Conservation (phyloP, 2,113 vertebrate species). For the Desmodus rotundus region DNA sequence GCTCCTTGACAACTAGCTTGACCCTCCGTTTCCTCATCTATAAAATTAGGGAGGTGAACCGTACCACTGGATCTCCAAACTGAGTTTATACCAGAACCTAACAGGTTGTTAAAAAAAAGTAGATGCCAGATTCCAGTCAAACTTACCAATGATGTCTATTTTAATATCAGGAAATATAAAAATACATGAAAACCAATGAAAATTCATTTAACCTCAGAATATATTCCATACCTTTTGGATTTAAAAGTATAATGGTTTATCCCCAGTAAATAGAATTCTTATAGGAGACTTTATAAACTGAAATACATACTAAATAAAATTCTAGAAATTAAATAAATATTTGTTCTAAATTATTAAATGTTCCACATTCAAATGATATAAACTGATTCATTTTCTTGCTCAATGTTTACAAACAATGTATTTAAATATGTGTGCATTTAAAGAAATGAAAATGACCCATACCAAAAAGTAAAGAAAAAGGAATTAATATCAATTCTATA, state of each 20-base stretch:
- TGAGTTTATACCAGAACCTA: neutral
- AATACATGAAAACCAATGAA: neutral
- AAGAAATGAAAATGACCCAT: constrained; percentile 72
- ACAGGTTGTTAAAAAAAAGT: neutral
- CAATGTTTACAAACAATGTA: neutral
- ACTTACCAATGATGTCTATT: neutral
- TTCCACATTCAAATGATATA: neutral
- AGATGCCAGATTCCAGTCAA: neutral
- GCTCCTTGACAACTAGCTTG: neutral
- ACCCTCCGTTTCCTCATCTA: neutral
- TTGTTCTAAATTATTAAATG: constrained; percentile 9
- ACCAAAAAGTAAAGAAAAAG: constrained; percentile 82
- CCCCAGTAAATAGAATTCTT: constrained; percentile 6
- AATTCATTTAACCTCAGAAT: constrained; percentile 4
- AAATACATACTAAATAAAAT: neutral
- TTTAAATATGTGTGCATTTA: neutral
- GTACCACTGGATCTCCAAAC: neutral
- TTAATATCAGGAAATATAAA: neutral
- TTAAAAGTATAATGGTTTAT: neutral
- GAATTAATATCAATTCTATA: neutral
- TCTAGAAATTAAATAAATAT: neutral
- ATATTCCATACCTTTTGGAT: neutral
- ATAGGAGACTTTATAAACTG: neutral
- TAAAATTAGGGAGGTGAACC: neutral
- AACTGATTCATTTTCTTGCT: neutral